Percentiles rank a stretch among this genome's conserved stretches.
Conservation (phyloP, 2,797 vertebrate genomes). For the Mycteria americana region DNA sequence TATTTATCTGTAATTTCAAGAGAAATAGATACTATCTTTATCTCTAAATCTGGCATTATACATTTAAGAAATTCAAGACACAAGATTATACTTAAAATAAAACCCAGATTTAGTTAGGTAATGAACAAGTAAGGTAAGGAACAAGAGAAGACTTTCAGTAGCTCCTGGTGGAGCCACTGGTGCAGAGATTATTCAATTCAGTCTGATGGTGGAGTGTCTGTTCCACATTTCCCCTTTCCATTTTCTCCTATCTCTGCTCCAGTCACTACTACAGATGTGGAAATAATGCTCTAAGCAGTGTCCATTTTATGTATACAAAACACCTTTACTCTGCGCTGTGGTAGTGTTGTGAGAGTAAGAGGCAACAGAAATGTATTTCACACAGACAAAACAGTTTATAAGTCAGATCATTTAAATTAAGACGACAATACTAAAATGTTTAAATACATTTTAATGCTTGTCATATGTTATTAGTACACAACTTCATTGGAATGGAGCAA, state of each 20-base stretch:
- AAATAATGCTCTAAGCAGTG: background rate
- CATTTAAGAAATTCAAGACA: background rate
- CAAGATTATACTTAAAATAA: background rate
- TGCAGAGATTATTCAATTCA: background rate
- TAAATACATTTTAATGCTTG: background rate
- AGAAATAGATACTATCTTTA: background rate
- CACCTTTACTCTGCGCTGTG: background rate
- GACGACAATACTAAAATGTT: background rate
- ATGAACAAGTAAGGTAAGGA: background rate
- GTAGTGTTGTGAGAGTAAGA: background rate
- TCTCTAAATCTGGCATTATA: background rate
- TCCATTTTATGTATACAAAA: background rate
- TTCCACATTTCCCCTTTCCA: background rate
- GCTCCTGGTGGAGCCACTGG: background rate
- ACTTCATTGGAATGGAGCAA: background rate
- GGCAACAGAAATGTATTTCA: background rate
- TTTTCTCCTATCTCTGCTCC: background rate
- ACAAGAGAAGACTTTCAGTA: background rate
- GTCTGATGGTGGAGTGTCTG: background rate
- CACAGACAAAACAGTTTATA: background rate
- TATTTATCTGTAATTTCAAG: background rate
- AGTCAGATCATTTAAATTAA: background rate
- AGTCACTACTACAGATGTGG: background rate
- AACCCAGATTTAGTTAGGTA: background rate
- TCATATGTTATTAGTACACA: background rate